Conservation (phyloP, 2,113 vertebrate genomes). For the Camelus dromedarius region DNA sequence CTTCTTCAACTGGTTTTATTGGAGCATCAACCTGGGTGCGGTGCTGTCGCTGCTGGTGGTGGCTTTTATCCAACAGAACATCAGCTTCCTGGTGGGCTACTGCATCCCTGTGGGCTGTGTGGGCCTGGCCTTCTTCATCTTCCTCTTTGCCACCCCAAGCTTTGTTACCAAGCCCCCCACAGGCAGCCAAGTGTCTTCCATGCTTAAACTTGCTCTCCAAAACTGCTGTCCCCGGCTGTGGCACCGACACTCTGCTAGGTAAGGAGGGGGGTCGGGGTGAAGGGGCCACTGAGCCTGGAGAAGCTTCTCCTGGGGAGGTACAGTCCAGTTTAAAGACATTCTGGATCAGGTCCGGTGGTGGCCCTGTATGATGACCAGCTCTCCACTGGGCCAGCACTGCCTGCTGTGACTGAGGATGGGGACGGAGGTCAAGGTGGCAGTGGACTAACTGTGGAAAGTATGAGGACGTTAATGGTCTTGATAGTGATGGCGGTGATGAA, state of each 20-base stretch:
- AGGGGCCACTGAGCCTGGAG: neutral
- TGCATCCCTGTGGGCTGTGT: constrained; percentile 67
- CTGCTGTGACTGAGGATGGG: neutral
- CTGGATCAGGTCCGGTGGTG: neutral
- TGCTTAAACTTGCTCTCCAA: constrained; percentile 75
- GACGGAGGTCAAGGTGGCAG: neutral
- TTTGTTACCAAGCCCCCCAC: constrained; percentile 82
- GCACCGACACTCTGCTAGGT: constrained; percentile 27
- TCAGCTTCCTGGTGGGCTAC: constrained; percentile 81
- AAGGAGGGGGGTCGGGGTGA: neutral
- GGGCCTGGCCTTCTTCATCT: constrained; percentile 82
- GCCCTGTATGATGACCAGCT: neutral
- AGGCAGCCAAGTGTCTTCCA: constrained; percentile 84
- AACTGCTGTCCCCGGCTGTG: constrained; percentile 72
- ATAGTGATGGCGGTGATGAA: neutral
- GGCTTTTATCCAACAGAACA: constrained; percentile 85
- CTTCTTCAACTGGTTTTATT: constrained; percentile 88
- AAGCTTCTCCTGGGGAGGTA: neutral
- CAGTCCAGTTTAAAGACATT: rapidly evolving
- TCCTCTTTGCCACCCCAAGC: constrained; percentile 81
- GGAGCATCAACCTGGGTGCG: constrained; percentile 84
- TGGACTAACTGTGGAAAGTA: neutral
- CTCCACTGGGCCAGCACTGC: no score
- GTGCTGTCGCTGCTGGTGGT: constrained; percentile 81
- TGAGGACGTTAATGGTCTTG: neutral